Evolutionary conservation across 23 tunicate species (phyloP).

Genomic region (Diplosoma virens): DNA sequence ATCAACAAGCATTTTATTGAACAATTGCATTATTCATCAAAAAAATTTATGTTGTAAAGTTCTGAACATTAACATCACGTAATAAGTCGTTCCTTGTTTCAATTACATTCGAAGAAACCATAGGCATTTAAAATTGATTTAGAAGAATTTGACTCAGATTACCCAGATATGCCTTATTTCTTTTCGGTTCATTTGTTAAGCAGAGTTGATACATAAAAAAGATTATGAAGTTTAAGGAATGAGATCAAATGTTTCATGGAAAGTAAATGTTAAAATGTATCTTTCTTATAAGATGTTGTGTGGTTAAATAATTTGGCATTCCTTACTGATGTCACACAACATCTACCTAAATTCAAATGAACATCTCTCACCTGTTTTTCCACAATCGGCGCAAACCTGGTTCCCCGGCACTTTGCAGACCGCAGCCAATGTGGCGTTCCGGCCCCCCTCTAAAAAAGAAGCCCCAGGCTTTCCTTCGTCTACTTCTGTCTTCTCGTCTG

Average conservation of each 20-base stretch:
- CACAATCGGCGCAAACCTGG: conserved; percentile 76
- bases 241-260: background rate
- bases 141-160: background rate
- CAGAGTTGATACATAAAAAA: background rate
- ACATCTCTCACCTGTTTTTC: conserved; percentile 55
- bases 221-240: background rate
- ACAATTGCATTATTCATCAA: no score
- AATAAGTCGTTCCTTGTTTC: no score
- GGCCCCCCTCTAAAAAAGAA: conserved; percentile 63
- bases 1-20: no score
- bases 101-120: no score
- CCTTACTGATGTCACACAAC: no score
- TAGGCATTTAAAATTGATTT: no score
- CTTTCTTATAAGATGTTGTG: background rate
- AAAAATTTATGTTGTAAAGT: no score
- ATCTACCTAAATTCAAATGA: no score
- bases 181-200: background rate
- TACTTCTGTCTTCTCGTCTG: background rate
- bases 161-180: background rate
- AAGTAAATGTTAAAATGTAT: background rate
- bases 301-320: background rate
- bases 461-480: conserved; percentile 13
- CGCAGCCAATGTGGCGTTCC: conserved; percentile 16
- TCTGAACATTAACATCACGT: no score
- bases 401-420: conserved; percentile 72